A percentile compares a stretch with the other conserved stretches of the same genome.
phyloP scores from a whole-genome alignment of 2,888 invertebrate species.

The Altica lythri region DNA sequence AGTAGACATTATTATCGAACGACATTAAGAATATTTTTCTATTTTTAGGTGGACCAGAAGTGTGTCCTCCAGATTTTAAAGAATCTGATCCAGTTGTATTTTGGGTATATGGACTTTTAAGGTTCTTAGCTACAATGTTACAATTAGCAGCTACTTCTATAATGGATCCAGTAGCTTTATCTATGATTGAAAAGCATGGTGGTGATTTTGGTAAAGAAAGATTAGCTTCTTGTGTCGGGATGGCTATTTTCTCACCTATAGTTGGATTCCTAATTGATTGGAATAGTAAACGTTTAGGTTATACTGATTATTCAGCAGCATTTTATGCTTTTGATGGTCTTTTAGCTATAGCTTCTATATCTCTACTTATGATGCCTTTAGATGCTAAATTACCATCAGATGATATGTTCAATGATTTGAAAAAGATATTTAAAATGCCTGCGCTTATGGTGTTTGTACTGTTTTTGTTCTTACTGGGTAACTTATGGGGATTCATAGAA shows the following conservation, averaged over 20 bases:
- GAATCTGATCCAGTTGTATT: conserved; percentile 78
- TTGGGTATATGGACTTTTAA: conserved; percentile 79
- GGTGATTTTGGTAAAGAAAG: conserved; percentile 83
- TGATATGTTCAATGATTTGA: conserved; percentile 75
- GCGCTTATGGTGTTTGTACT: conserved; percentile 80
- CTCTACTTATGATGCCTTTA: conserved; percentile 77
- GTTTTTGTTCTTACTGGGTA: conserved; percentile 81
- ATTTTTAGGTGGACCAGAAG: conserved; percentile 68
- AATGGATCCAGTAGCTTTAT: conserved; percentile 86
- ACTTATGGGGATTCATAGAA: conserved; percentile 89
- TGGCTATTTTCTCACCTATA: conserved; percentile 82
- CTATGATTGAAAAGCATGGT: conserved; percentile 82
- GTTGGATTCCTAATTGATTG: conserved; percentile 79
- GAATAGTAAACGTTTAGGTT: conserved; percentile 68
- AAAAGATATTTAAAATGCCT: conserved; percentile 76
- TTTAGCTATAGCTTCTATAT: conserved; percentile 71
- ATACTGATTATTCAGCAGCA: conserved; percentile 87
- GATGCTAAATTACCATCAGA: conserved; percentile 79
- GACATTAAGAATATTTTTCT: background rate
- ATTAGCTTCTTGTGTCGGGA: conserved; percentile 79
- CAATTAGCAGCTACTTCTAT: conserved; percentile 84
- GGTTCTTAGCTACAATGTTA: conserved; percentile 81
- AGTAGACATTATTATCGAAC: background rate
- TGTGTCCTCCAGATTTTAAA: conserved; percentile 80
- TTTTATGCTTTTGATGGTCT: conserved; percentile 81